Evolutionary conservation across 2,888 invertebrate species (phyloP).

Genomic region (Drosophila merina): DNA sequence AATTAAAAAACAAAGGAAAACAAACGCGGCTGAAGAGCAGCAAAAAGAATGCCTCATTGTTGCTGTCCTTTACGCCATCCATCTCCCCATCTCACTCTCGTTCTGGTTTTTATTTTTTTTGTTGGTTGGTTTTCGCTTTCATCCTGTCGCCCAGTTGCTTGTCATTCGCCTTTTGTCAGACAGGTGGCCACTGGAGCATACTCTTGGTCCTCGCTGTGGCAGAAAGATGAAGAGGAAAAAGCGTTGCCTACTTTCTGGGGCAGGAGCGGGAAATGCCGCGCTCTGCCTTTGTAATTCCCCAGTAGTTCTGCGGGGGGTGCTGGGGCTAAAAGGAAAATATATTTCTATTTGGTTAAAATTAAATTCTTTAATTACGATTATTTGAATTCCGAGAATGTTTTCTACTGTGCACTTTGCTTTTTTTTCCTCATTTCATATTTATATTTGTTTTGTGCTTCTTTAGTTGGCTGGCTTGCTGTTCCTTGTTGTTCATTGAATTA

Average conservation of each 20-base stretch:
- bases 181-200: constrained; percentile 39
- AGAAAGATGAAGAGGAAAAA: constrained; percentile 29
- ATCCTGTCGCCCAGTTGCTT: constrained; percentile 22
- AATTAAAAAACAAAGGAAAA: not conserved
- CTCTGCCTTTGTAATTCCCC: too few species aligned
- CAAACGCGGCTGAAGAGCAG: constrained; percentile 15
- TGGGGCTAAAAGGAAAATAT: too few species aligned
- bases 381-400: too few species aligned
- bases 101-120: not conserved
- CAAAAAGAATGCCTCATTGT: constrained; percentile 13
- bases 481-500: constrained; percentile 71
- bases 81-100: constrained; percentile 1
- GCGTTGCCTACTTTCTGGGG: constrained; percentile 21
- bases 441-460: constrained; percentile 32
- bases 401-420: too few species aligned
- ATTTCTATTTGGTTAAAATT: too few species aligned
- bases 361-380: too few species aligned
- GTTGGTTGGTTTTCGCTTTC: constrained; percentile 13
- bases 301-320: too few species aligned
- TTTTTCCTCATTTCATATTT: constrained; percentile 31
- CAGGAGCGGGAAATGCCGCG: not conserved
- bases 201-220: constrained; percentile 8
- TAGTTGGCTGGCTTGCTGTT: constrained; percentile 24
- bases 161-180: constrained; percentile 28
- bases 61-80: constrained; percentile 10